Evolutionary conservation across 2,888 invertebrate species (phyloP), one percentile per base, ranked within the genome.

Genomic region (Synergus gifuensis): DNA sequence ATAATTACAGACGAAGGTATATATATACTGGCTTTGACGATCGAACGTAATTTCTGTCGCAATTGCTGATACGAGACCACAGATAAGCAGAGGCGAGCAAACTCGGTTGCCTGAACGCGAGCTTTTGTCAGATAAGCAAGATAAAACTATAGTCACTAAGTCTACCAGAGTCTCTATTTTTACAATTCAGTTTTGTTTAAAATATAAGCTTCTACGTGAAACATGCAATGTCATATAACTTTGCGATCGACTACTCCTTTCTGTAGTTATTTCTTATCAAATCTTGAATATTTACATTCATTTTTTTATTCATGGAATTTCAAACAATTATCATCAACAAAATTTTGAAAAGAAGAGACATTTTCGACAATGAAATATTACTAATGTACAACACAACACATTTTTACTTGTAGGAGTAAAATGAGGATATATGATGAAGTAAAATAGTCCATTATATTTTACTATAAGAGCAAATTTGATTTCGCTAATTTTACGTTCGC

Each of bases 1-100:
- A 49, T 54, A 73, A 54, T 73, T 73, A 54, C 22, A 73, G 11
- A 54, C 28, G 28, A 28, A 11, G 36, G 22, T 28, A 28, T 28
- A 28, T 28, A 28, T 66, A 40, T 18, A n/a, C 7, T 44, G 14
- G 8, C 36, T 73, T 36, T 73, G 36, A 54, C 49, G 49, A 73
- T 73, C 69, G 36, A 73, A 73, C 36, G 46, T 49, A 73, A 73
- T 49, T 73, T 28, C 22, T 49, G 54, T 73, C 16, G 46, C 46
- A 69, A 69, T 69, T 69, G 22, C 58, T 58, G 58, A 9, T 16
- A 18, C 36, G 40, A 64, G 36, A 40, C 36, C 66, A 44, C 49
- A 16, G 69, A 69, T 69, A 69, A 69, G 69, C 49, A 46, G 49
- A 69, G 16, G 28, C 28, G 46, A 69, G 36, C 16, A 16, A 69